These are phyloP conservation scores for Istiophorus platypterus DNA, from an alignment of 2,113 vertebrate genomes.

Conservation along the genomic window DNA sequence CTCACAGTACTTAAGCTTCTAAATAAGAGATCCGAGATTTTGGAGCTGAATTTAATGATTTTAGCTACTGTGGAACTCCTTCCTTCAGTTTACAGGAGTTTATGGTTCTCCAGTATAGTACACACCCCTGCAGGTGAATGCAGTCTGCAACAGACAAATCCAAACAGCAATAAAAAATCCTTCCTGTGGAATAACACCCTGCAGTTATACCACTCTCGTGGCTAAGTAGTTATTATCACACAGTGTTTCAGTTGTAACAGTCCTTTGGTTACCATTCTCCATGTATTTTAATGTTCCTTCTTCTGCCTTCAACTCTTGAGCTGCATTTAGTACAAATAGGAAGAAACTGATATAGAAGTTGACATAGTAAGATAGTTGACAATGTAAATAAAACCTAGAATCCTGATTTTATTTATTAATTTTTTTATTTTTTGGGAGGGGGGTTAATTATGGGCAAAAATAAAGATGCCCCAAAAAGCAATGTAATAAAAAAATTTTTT, in stretches of 20 bases:
- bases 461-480: background rate
- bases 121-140: slow-evolving; percentile 31
- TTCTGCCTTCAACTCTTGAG: background rate
- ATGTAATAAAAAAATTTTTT: accelerated
- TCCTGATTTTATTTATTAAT: background rate
- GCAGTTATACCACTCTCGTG: slow-evolving; percentile 9
- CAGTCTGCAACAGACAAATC: slow-evolving; percentile 21
- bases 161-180: slow-evolving; percentile 20
- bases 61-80: slow-evolving; percentile 22
- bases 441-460: too few species aligned
- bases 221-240: slow-evolving; percentile 3
- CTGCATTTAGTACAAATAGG: background rate
- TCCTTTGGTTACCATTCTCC: background rate
- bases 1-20: slow-evolving; percentile 13
- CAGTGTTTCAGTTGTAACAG: slow-evolving; percentile 2
- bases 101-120: background rate
- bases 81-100: slow-evolving; percentile 12
- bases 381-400: background rate
- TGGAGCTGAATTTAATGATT: slow-evolving; percentile 14
- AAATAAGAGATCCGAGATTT: slow-evolving; percentile 9
- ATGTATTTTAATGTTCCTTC: background rate
- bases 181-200: background rate
- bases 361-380: background rate
- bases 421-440: background rate
- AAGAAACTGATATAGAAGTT: background rate